Conservation (phyloP, 2,888 invertebrate species). For the Nymphalis polychloros region DNA sequence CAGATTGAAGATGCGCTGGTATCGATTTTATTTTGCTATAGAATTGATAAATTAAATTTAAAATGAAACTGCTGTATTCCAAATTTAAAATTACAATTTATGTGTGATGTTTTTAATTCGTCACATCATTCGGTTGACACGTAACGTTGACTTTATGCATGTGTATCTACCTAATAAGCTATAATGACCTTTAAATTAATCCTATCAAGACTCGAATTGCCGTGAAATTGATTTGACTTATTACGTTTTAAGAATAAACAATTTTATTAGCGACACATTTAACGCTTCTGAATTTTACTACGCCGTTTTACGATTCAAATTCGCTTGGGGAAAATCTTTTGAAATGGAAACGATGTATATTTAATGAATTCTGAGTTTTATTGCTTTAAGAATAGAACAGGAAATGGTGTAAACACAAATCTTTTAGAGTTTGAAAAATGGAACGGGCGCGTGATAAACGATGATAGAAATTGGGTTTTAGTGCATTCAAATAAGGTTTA, state of each 20-base stretch:
- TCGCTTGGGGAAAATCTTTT: slow-evolving; percentile 36
- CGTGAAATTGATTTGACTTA: slow-evolving; percentile 14
- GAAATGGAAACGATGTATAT: slow-evolving; percentile 48
- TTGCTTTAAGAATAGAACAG: slow-evolving; percentile 70
- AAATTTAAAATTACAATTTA: slow-evolving; percentile 1
- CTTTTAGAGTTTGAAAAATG: slow-evolving; percentile 59
- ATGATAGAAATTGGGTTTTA: slow-evolving; percentile 42
- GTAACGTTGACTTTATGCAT: not conserved
- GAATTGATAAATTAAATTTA: not conserved
- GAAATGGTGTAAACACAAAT: slow-evolving; percentile 67
- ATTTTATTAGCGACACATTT: slow-evolving; percentile 23
- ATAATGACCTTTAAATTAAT: slow-evolving; percentile 14
- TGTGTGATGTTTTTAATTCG: not conserved
- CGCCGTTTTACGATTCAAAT: slow-evolving; percentile 34
- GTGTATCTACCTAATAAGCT: not conserved
- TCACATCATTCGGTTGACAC: not conserved
- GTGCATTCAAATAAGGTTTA: slow-evolving; percentile 43
- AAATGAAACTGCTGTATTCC: not conserved
- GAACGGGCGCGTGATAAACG: slow-evolving; percentile 29
- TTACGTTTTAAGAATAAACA: slow-evolving; percentile 21
- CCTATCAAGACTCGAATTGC: slow-evolving; percentile 20
- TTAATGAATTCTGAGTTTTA: slow-evolving; percentile 72
- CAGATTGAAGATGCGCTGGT: not conserved
- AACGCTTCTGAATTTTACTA: slow-evolving; percentile 37
- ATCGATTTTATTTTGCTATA: not conserved